A percentile compares a stretch with the other conserved stretches of the same genome.
These are phyloP conservation scores for Oreochromis aureus DNA, from an alignment of 2,113 vertebrate genomes.

Conservation along the genomic window DNA sequence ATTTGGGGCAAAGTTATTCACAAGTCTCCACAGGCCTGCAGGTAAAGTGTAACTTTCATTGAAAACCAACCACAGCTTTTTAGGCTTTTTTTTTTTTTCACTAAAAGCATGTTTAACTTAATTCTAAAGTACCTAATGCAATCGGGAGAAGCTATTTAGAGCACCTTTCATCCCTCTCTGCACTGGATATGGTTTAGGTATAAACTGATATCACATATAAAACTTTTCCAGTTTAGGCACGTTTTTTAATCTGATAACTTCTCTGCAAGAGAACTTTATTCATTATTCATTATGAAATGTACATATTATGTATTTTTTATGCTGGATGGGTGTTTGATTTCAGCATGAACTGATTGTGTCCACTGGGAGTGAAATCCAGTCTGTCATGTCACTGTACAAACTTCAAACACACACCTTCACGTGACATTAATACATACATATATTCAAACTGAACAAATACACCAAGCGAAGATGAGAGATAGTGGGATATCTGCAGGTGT, in stretches of 20 bases:
- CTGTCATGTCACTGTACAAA: background rate
- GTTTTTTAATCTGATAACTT: background rate
- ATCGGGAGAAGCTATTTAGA: background rate
- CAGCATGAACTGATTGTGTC: background rate
- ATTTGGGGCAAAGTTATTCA: background rate
- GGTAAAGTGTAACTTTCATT: background rate
- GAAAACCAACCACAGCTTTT: background rate
- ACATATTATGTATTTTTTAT: background rate
- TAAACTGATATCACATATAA: background rate
- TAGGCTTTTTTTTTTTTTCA: background rate
- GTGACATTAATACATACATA: background rate
- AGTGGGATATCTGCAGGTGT: background rate
- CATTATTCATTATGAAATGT: background rate
- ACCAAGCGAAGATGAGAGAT: background rate
- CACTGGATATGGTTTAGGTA: background rate
- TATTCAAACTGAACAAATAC: background rate
- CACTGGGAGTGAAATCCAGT: background rate
- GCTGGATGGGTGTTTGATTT: background rate
- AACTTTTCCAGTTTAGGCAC: background rate
- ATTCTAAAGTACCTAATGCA: background rate
- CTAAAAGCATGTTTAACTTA: background rate
- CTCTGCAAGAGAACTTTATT: background rate
- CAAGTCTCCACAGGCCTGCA: background rate
- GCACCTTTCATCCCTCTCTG: background rate
- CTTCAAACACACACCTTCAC: background rate